Conservation (phyloP, 2,113 vertebrate genomes). For the Gadus chalcogrammus region DNA sequence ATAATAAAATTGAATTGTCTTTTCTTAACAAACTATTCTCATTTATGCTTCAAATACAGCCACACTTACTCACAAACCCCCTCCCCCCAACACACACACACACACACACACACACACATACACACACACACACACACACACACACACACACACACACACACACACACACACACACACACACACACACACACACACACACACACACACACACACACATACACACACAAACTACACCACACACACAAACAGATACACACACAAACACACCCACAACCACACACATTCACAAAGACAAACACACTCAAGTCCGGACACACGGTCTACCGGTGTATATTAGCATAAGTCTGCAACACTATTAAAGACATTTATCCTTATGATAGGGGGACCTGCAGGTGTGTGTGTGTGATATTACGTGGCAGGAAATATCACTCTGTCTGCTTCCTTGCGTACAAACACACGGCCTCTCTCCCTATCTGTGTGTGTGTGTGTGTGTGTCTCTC, state of each 20-base stretch:
- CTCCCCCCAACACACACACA: neutral
- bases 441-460: neutral
- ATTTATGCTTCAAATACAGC: neutral
- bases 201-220: too few relatives aligned
- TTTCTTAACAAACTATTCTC: neutral
- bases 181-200: neutral
- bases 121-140: neutral
- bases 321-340: neutral
- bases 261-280: too few relatives aligned
- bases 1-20: neutral
- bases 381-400: slow-evolving; percentile 5
- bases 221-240: too few relatives aligned
- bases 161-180: too few relatives aligned
- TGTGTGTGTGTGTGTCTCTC: neutral
- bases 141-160: too few relatives aligned
- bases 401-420: neutral
- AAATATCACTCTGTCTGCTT: neutral
- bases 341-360: neutral
- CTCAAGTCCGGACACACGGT: neutral
- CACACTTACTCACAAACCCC: neutral
- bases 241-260: neutral
- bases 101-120: too few relatives aligned
- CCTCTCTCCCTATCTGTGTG: neutral
- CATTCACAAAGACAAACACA: too few relatives aligned
- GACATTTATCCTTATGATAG: neutral